Base-by-base conservation (phyloP, 2,797 vertebrate species). In the Thalassophryne amazonica region DNA sequence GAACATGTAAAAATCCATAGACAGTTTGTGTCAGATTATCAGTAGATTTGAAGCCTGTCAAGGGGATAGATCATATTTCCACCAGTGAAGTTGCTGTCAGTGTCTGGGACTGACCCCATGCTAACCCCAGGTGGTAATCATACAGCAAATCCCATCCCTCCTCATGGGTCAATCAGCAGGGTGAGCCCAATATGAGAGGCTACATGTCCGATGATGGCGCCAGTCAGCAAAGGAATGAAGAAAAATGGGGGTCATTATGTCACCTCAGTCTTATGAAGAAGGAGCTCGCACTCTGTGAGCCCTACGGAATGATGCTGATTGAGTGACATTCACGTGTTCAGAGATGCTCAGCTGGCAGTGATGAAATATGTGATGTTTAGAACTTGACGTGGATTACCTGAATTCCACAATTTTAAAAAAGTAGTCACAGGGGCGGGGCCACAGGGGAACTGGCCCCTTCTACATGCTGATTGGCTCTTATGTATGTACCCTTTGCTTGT, bases 41-140 rank as follows among this genome's bases (percentile, higher is more conserved):
- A 18, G 48, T 78, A 30, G 66, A 61, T 73, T 66, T 72, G 21
- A 65, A 40, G 49, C 41, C 37, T 7, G 24, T 71, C 68, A 78
- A 74, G 74, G 58, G 53, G 76, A 70, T 71, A 53, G 49, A 60
- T 54, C 63, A 49, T 47, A 68, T 76, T 77, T 69, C 61, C 35
- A 46, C 38, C 78, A 81, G 74, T 81, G 79, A 89, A 84, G 72
- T 76, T 74, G 77, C 79, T 83, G 83, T 85, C 80, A 80, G 23
- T 28, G 65, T 72, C 43, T 35, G 69, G 75, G 55, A 73, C 62
- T 79, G 74, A 85, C 83, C 81, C 77, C 13, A 28, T 3, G 11
- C 62, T 75, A 63, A 80, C 62, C 78, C 75, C 67, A 4, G 5
- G 46, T 57, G 53, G 38, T 56, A 51, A 50, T 18, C 65, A 69